Percentiles rank a stretch among this genome's conserved stretches.
Conservation (phyloP, 2,113 vertebrate genomes). For the Ia io region DNA sequence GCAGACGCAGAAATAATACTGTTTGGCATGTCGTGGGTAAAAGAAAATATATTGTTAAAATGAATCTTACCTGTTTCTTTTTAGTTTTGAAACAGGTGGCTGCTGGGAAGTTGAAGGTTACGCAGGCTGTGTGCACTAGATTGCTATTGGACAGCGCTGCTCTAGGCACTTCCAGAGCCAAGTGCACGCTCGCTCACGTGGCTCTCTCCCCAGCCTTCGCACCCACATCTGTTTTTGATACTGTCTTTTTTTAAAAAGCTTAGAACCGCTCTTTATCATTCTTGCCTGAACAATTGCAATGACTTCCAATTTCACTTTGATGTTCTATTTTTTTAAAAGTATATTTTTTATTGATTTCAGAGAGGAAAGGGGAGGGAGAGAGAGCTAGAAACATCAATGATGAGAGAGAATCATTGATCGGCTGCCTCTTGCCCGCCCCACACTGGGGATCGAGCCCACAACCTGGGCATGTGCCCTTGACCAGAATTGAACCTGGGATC, state of each 20-base stretch:
- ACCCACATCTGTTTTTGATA: background rate
- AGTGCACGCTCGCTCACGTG: no score
- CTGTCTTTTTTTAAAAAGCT: background rate
- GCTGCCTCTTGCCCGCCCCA: no score
- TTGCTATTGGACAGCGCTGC: background rate
- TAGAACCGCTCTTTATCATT: background rate
- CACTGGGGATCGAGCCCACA: no score
- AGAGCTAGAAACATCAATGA: no score
- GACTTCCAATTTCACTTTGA: background rate
- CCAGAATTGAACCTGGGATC: no score
- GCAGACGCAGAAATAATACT: background rate
- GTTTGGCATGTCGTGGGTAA: background rate
- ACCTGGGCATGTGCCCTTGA: no score
- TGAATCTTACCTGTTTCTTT: background rate
- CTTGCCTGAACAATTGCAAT: constrained; percentile 16
- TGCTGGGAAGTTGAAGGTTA: background rate
- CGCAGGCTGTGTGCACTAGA: rapidly evolving
- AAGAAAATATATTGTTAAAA: background rate
- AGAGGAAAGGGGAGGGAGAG: no score
- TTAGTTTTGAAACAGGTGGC: background rate
- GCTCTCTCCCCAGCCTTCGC: background rate
- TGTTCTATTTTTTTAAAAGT: background rate
- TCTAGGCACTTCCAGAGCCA: background rate
- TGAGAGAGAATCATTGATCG: no score
- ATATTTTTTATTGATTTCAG: no score